Evolutionary conservation across 2,888 invertebrate genomes (phyloP).

Genomic region (Protodeltote pygarga): DNA sequence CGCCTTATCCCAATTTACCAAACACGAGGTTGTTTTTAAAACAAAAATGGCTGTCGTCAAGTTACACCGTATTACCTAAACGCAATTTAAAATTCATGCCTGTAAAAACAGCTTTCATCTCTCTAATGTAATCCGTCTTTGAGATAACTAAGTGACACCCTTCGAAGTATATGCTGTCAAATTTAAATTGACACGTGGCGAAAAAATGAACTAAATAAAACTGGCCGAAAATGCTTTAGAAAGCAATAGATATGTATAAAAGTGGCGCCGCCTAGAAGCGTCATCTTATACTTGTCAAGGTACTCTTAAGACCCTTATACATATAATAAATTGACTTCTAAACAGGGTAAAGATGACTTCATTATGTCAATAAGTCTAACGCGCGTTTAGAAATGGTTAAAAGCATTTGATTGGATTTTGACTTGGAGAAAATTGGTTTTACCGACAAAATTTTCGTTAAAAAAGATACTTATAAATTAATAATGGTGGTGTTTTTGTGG

Average conservation of each 20-base stretch:
- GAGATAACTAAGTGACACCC: constrained; percentile 66
- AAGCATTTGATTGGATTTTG: constrained; percentile 16
- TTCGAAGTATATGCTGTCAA: constrained; percentile 47
- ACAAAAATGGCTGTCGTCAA: constrained; percentile 44
- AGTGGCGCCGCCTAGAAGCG: too few relatives aligned
- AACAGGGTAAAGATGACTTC: constrained; percentile 31
- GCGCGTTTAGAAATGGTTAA: constrained; percentile 21
- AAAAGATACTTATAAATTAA: too few relatives aligned
- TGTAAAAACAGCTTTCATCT: constrained; percentile 78
- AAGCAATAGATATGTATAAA: too few relatives aligned
- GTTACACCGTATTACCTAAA: constrained; percentile 55
- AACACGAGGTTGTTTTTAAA: constrained; percentile 35
- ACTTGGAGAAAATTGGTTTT: constrained; percentile 15
- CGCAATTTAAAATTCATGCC: constrained; percentile 78
- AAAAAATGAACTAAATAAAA: too few relatives aligned
- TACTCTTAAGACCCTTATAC: constrained; percentile 41
- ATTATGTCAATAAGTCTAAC: constrained; percentile 20
- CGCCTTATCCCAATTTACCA: constrained; percentile 15
- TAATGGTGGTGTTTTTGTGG: too few relatives aligned
- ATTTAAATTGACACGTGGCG: too few relatives aligned
- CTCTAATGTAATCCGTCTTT: constrained; percentile 68
- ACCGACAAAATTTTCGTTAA: background rate
- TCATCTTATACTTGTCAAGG: too few relatives aligned
- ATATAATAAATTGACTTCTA: constrained; percentile 52
- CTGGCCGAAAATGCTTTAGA: too few relatives aligned